Percentiles rank a stretch among this genome's conserved stretches.
Conservation (phyloP, 2,888 invertebrate species). For the Leucozona laternaria region DNA sequence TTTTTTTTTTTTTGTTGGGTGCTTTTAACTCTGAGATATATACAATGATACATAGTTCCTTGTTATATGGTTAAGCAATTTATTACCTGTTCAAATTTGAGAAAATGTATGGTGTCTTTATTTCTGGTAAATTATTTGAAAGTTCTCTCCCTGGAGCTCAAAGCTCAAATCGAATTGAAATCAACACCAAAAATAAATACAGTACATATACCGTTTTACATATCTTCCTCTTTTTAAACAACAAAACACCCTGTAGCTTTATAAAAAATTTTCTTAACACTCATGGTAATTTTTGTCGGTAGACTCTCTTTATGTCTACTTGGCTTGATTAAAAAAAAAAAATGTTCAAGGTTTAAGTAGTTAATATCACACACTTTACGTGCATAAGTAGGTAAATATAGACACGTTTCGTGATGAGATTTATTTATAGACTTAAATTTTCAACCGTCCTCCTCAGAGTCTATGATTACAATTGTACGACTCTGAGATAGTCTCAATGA, state of each 20-base stretch:
- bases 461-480: constrained; percentile 15
- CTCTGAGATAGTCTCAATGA: constrained; percentile 20
- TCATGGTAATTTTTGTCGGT: constrained; percentile 31
- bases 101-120: too few relatives aligned
- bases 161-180: too few relatives aligned
- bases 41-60: too few relatives aligned
- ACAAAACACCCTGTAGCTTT: neutral
- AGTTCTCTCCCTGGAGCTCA: too few relatives aligned
- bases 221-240: too few relatives aligned
- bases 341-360: constrained; percentile 59
- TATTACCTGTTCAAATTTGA: too few relatives aligned
- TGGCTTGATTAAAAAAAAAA: constrained; percentile 35
- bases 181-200: too few relatives aligned
- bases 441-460: constrained; percentile 9
- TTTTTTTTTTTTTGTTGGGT: too few relatives aligned
- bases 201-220: too few relatives aligned
- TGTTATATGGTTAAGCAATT: too few relatives aligned
- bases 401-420: constrained; percentile 41
- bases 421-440: constrained; percentile 32
- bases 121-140: too few relatives aligned
- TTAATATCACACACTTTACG: constrained; percentile 44
- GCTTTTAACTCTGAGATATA: neutral
- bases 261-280: neutral
- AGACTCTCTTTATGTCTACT: constrained; percentile 41
- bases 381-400: constrained; percentile 37